Base-by-base conservation (phyloP, 2,888 invertebrate species). In the Ethmia dodecea region DNA sequence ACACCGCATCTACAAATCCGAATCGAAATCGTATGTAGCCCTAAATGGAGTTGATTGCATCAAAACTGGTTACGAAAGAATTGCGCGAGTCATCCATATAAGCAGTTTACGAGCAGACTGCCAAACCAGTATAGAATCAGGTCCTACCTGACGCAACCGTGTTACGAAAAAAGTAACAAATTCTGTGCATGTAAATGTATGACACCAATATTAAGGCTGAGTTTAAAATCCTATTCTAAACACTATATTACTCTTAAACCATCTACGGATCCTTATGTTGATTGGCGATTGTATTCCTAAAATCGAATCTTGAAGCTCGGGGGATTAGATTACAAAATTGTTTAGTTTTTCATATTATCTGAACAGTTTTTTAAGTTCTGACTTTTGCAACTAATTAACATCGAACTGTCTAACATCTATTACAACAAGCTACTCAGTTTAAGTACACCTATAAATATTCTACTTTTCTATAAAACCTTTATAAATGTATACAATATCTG, bases 401-500 rank as follows among this genome's bases (percentile, higher is more conserved):
- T 61, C 54, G 46, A 75, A 67, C 64, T 54, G 60, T 43, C 76
- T 78, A 80, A 68, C 56, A 62, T 47, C 76, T 77, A 75, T 60
- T 57, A 73, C 68, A 74, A 73, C 71, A 60, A 26, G 35, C 58
- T 59, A 60, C 39, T 20, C n/a, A 5, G n/a, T 16, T 28, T 51
- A 49, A 48, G 56, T 68, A 68, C 55, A 49, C 45, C 59, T 69
- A 69, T 63, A 59, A 65, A 50, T 49, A 47, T 32, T 26, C 65
- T 67, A 67, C 53, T 34, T 49, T 52, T 41, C 72, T 74, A 76
- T 77, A 81, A 80, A 80, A 79, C 55, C 57, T 62, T 74, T 79
- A 83, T 65, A 81, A 83, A 83, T 79, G 79, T 83, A 79, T 83
- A 78, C 65, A 80, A 78, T 78, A 65, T 64, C 52, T 56, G 46